phyloP scores from a whole-genome alignment of 2,888 invertebrate genomes.

The Hartigia nigra region DNA sequence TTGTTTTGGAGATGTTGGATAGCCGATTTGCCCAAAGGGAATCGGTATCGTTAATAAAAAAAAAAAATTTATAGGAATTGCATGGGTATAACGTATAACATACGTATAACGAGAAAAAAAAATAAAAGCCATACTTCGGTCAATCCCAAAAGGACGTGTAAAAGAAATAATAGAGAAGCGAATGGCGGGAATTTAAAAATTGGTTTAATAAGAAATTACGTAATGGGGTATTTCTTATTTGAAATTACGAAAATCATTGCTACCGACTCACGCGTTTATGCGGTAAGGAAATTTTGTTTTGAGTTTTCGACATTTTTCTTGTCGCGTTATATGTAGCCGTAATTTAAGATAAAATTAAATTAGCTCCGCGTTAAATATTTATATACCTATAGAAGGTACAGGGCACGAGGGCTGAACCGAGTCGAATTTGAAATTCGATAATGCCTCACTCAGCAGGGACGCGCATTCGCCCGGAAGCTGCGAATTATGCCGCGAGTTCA shows the following conservation, averaged over 20 bases:
- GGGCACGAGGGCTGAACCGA: slow-evolving; percentile 48
- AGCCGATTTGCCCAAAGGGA: background rate
- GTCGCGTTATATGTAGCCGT: slow-evolving; percentile 14
- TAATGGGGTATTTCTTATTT: background rate
- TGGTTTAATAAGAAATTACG: background rate
- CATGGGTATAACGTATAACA: background rate
- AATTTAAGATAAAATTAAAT: slow-evolving; percentile 45
- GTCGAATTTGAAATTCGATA: slow-evolving; percentile 63
- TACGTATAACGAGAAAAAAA: background rate
- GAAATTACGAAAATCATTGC: background rate
- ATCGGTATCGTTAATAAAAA: background rate
- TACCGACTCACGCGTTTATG: background rate
- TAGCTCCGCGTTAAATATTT: slow-evolving; percentile 56
- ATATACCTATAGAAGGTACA: slow-evolving; percentile 38
- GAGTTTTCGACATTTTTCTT: background rate
- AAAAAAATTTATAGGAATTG: background rate
- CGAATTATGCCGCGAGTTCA: slow-evolving; percentile 51
- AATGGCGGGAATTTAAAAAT: background rate
- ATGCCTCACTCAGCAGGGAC: slow-evolving; percentile 58
- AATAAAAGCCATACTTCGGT: background rate
- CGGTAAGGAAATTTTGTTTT: background rate
- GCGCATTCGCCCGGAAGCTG: slow-evolving; percentile 59
- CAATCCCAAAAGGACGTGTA: background rate
- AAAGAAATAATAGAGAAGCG: background rate
- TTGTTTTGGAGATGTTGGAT: slow-evolving; percentile 13